A percentile compares a stretch with the other conserved stretches of the same genome.
Evolutionary conservation across 2,797 vertebrate species (phyloP).

Genomic region (Phylloscopus collybita): DNA sequence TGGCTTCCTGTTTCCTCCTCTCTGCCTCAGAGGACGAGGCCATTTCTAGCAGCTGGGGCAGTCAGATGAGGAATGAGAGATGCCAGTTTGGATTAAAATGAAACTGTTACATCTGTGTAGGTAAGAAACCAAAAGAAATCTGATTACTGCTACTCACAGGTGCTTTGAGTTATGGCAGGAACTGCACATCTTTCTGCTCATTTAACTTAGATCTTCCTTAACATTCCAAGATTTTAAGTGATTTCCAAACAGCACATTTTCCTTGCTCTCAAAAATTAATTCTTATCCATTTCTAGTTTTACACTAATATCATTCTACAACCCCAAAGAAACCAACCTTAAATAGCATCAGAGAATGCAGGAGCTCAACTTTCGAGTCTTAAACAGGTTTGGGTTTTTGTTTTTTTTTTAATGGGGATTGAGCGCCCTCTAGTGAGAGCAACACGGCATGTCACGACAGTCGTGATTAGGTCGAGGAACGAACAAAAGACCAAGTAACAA

Average conservation of each 20-base stretch:
- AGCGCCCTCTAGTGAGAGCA: conserved; percentile 31
- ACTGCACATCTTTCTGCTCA: not conserved
- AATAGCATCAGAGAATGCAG: not conserved
- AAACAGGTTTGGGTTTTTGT: accelerated
- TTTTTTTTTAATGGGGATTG: not conserved
- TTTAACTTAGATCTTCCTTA: not conserved
- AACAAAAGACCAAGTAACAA: accelerated
- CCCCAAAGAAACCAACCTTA: not conserved
- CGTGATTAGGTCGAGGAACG: accelerated
- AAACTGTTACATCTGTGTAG: not conserved
- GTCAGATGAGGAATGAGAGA: not conserved
- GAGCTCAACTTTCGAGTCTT: accelerated
- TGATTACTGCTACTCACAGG: not conserved
- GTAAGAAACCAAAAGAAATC: not conserved
- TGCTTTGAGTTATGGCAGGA: not conserved
- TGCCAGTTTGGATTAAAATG: not conserved
- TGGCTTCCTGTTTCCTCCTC: not conserved
- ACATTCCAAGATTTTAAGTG: not conserved
- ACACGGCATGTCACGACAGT: not conserved
- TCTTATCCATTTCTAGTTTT: not conserved
- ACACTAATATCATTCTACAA: not conserved
- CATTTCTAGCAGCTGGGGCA: not conserved
- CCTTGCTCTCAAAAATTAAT: not conserved
- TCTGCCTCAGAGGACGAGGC: not conserved
- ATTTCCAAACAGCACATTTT: not conserved